Evolutionary conservation across 2,113 vertebrate genomes (phyloP), one percentile per base, ranked within the genome.

Genomic region (Numida meleagris): DNA sequence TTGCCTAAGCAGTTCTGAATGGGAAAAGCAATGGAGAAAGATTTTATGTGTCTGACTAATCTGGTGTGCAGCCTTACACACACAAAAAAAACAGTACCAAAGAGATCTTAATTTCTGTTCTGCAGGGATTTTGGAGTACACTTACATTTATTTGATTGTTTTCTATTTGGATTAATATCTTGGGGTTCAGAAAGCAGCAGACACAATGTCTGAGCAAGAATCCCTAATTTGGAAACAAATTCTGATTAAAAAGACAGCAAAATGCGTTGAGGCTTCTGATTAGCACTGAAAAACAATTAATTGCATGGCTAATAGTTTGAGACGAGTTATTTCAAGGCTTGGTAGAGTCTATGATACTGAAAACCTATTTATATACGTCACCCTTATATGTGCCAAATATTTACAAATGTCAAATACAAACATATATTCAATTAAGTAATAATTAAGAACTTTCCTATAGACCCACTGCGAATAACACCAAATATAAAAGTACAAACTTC

Each of bases 281-380:
- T 91, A 86, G 31, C 34, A 73, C 24, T 68, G 70, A 94, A 95
- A 96, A 81, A 66, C 70, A 96, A 97, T 95, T 96, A 97, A 85
- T 76, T 97, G 74, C 88, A 91, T 93, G 80, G 78, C 75, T 95
- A 89, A 65, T 59, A 83, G 46, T 68, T 94, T 83, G 59, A 91
- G 78, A 92, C 70, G 51, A 89, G 82, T 92, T 93, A 89, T 94
- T 94, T 92, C 55, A 89, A 76, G 31, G 59, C 75, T 86, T 83
- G 16, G 33, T 86, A 81, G 86, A 93, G 82, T 66, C 59, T 91
- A 25, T 74, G 12, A 40, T 46, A 55, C 42, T 86, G 92, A 94
- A 55, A 79, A 72, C 45, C 55, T 86, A 61, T 77, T 90, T 93
- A 59, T 36, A 78, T 63, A 48, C 40, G 12, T 67, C 50, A 89